Evolutionary conservation across 2,797 vertebrate genomes (phyloP), one percentile per base, ranked within the genome.

Genomic region (Megalops cyprinoides): DNA sequence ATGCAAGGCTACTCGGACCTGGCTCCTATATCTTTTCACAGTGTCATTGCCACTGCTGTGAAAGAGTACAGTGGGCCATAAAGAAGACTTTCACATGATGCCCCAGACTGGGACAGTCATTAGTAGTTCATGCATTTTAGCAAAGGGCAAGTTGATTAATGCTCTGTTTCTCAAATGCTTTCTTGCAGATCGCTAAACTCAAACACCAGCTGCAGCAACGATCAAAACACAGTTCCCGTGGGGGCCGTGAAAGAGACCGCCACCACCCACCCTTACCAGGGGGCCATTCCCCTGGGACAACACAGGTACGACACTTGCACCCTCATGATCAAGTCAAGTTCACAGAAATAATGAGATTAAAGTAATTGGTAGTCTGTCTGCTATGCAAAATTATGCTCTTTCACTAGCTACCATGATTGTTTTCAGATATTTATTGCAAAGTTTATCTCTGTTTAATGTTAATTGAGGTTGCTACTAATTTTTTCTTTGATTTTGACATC

Each of bases 191-290:
- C 37, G 90, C 94, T 83, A 96, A 96, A 89, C 89, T 97, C 89
- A 97, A 95, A 92, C 96, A 96, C 34, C 96, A 97, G 86, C 93
- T 96, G 86, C 96, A 97, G 91, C 92, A 96, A 83, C 85, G 87
- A 78, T 88, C 82, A 85, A 93, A 90, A 84, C 84, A 88, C 73
- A 91, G 91, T 0, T 94, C 93, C 88, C 92, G 95, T 0, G 93
- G 91, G 49, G 94, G 92, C 44, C 94, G 87, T 37, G 96, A 96
- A 44, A 95, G 90, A 90, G 95, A 94, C 0, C 46, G 73, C 31
- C 79, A 39, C 77, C 82, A 88, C 81, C 58, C 92, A 88, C 83
- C 92, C 85, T 81, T 87, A 92, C 0, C 74, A 92, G 23, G 56
- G 56, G 73, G 73, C 74, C 74, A 34, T 81, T 58, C 90, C 91